Base-by-base conservation (phyloP, 2,888 invertebrate genomes). In the Cremastobaeus sp. region DNA sequence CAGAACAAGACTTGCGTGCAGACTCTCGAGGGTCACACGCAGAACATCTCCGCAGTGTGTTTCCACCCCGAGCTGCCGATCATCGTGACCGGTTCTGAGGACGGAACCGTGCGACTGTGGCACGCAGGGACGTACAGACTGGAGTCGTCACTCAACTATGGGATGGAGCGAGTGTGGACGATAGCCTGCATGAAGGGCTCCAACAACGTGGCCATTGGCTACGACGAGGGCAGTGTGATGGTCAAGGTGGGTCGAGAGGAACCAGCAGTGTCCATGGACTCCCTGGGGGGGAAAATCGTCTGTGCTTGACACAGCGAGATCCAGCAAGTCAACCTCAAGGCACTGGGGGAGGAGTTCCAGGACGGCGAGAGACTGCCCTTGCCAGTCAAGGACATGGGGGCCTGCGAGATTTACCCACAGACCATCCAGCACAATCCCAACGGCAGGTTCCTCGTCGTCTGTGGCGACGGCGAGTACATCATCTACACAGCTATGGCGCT, bases 401-500 rank as follows among this genome's bases (percentile, higher is more conserved):
- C 97, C 3, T 99, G 99, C 87, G 99, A 99, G 89, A 98, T 99
- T 75, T 99, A 99, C 88, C 99, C 99, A 0, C 99, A 99, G 86
- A 98, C 96, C 0, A 96, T 99, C 76, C 95, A 96, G 20, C 99
- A 99, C 88, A 99, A 99, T 89, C 98, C 99, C 0, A 99, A 99
- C 88, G 99, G 99, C 11, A 92, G 96, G 20, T 93, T 93, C 77
- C 90, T 96, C 2, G 99, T 98, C 0, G 99, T 99, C 1, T 99
- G 99, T 85, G 99, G 99, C 1, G 99, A 99, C 88, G 99, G 99
- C 9, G 99, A 99, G 88, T 99, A 98, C 88, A 99, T 99, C 47
- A 99, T 99, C 81, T 99, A 99, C 89, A 99, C 99, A 0, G 97
- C 99, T 0, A 98, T 99, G 98, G 99, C 99, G 0, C 89, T 99